Evolutionary conservation across 2,888 invertebrate genomes (phyloP).

Genomic region (Eupithecia subfuscata): DNA sequence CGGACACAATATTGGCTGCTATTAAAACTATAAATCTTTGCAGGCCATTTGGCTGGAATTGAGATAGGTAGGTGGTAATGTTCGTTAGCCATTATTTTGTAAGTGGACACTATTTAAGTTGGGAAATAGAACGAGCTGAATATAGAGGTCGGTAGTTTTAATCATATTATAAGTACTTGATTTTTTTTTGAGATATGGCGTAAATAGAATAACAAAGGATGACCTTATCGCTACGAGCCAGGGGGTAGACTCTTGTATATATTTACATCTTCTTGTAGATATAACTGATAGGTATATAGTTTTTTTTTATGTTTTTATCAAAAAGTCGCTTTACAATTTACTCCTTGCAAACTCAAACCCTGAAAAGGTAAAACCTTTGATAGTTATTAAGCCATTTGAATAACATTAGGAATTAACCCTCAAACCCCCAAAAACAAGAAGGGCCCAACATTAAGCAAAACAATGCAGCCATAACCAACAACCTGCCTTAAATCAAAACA

Average conservation of each 20-base stretch:
- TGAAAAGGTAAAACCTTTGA: not conserved
- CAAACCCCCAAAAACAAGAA: not conserved
- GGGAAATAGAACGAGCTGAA: not conserved
- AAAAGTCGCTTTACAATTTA: not conserved
- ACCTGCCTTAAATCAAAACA: slow-evolving; percentile 30
- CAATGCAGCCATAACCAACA: slow-evolving; percentile 9
- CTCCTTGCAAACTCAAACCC: not conserved
- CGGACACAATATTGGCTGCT: slow-evolving; percentile 66
- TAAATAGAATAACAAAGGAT: too few species aligned
- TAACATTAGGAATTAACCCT: not conserved
- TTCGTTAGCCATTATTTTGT: not conserved
- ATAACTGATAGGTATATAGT: too few species aligned
- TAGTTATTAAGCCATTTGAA: not conserved
- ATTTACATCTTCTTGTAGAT: too few species aligned
- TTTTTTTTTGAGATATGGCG: too few species aligned
- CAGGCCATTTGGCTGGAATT: not conserved
- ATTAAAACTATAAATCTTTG: slow-evolving; percentile 78
- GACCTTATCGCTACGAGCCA: not conserved
- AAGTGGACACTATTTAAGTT: not conserved
- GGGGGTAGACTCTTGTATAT: too few species aligned
- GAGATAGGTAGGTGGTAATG: not conserved
- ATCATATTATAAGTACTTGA: too few species aligned
- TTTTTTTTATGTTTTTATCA: not conserved
- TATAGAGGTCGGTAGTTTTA: too few species aligned
- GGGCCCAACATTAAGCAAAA: not conserved